Conservation (phyloP, 2,888 invertebrate genomes). For the Ochropacha duplaris region DNA sequence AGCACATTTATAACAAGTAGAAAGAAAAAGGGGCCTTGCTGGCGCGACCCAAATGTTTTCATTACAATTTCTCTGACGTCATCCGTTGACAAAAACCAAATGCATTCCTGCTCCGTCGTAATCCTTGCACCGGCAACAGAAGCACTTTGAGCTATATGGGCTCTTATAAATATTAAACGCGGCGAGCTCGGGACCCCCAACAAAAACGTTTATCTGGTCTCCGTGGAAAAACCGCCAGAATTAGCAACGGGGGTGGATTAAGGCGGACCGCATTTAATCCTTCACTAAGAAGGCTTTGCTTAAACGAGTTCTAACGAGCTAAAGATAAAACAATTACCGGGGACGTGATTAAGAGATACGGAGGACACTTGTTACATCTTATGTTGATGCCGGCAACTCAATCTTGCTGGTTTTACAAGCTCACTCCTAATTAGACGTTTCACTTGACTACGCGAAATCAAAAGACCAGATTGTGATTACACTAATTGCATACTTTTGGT, state of each 20-base stretch:
- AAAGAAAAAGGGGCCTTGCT: conserved; percentile 24
- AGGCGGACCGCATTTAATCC: conserved; percentile 82
- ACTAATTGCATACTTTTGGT: neutral
- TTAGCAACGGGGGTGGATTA: conserved; percentile 81
- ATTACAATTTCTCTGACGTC: conserved; percentile 57
- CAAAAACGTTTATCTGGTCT: conserved; percentile 82
- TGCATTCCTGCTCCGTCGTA: conserved; percentile 60
- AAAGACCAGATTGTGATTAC: neutral
- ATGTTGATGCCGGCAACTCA: conserved; percentile 46
- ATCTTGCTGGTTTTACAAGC: conserved; percentile 44
- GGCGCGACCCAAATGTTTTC: conserved; percentile 46
- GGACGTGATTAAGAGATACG: conserved; percentile 81
- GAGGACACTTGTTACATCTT: conserved; percentile 81
- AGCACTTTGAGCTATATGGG: conserved; percentile 65
- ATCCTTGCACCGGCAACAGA: conserved; percentile 68
- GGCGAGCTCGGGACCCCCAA: conserved; percentile 64
- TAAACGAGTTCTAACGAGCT: conserved; percentile 84
- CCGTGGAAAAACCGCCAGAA: conserved; percentile 80
- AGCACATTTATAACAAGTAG: conserved; percentile 16
- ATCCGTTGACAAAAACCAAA: conserved; percentile 58
- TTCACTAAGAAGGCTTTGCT: conserved; percentile 83
- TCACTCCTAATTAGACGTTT: conserved; percentile 22
- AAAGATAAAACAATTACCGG: conserved; percentile 82
- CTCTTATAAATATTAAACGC: conserved; percentile 80
- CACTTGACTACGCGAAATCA: conserved; percentile 6